Base-by-base conservation (phyloP, 2,888 invertebrate genomes). In the Lepidochitona cinerea region DNA sequence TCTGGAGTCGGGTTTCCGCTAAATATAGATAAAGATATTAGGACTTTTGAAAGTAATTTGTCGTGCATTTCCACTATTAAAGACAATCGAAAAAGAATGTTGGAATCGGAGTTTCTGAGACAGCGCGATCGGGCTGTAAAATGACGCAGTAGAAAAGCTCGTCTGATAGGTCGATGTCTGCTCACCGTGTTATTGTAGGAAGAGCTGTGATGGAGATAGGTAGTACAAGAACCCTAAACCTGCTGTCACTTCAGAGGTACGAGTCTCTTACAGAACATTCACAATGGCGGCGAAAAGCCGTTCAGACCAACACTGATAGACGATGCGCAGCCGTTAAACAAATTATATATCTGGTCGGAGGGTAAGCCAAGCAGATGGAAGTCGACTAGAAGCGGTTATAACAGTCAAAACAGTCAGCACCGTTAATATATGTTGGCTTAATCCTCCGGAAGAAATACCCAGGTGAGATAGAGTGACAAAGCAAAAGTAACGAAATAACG, bases 221-320 rank as follows among this genome's bases (percentile, higher is more conserved):
- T n/a, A n/a, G n/a, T n/a, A n/a, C n/a, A n/a, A n/a, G n/a, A n/a
- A n/a, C n/a, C n/a, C 23, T 1, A 32, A 59, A 32, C 4, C 59
- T 29, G 23, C 59, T 59, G 59, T 59, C 59, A 59, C 29, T 26
- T 59, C 14, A 18, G 29, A 23, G 29, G 26, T 59, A 59, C 49
- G 12, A 59, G 29, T 29, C 26, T 29, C 59, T 59, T 59, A 29
- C 12, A 29, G 32, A 59, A 59, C 59, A 23, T 23, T 29, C 29
- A 59, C 59, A 59, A 59, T 59, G 59, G 59, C 32, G 32, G 59
- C 59, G 59, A 23, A 59, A 29, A 59, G 32, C 26, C 59, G 59
- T 59, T 59, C 59, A 59, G 59, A 59, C 59, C 29, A 59, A 29
- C 59, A 59, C 59, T 59, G 59, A 59, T 29, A 59, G 59, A 59